Percentiles rank a stretch among this genome's conserved stretches.
Conservation (phyloP, 2,113 vertebrate genomes). For the Pangasianodon hypophthalmus region DNA sequence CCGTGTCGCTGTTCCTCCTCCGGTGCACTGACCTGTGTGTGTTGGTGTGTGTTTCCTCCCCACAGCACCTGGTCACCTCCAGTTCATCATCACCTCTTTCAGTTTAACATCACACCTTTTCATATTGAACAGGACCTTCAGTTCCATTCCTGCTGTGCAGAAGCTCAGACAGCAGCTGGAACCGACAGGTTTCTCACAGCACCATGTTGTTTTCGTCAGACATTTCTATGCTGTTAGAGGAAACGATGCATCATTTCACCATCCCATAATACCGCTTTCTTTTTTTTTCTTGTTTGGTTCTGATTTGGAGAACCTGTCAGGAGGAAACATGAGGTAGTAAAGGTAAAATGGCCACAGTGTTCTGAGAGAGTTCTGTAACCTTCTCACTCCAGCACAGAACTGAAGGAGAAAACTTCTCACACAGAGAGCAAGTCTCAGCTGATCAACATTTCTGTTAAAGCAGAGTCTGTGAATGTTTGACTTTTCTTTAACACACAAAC, state of each 20-base stretch:
- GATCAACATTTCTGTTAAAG: neutral
- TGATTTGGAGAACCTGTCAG: no score
- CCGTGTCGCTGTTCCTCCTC: neutral
- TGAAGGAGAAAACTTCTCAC: neutral
- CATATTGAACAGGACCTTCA: constrained; percentile 51
- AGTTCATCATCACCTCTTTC: constrained; percentile 41
- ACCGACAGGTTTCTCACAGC: constrained; percentile 40
- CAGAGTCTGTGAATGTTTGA: neutral
- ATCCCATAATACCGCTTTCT: neutral
- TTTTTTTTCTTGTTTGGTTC: neutral
- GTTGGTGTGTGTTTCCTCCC: neutral
- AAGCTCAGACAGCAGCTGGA: constrained; percentile 19
- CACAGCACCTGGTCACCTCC: constrained; percentile 12
- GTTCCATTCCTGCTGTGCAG: constrained; percentile 26
- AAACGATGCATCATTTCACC: constrained; percentile 39
- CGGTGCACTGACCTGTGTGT: neutral
- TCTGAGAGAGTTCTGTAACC: neutral
- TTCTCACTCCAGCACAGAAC: neutral
- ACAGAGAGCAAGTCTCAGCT: neutral
- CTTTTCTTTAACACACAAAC: neutral
- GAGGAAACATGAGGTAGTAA: neutral
- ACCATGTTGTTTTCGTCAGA: constrained; percentile 44
- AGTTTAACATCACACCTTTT: constrained; percentile 38
- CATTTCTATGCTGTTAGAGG: constrained; percentile 65
- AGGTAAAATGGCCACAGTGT: neutral